phyloP scores from a whole-genome alignment of 2,797 vertebrate genomes.

The Xiphophorus birchmanni region DNA sequence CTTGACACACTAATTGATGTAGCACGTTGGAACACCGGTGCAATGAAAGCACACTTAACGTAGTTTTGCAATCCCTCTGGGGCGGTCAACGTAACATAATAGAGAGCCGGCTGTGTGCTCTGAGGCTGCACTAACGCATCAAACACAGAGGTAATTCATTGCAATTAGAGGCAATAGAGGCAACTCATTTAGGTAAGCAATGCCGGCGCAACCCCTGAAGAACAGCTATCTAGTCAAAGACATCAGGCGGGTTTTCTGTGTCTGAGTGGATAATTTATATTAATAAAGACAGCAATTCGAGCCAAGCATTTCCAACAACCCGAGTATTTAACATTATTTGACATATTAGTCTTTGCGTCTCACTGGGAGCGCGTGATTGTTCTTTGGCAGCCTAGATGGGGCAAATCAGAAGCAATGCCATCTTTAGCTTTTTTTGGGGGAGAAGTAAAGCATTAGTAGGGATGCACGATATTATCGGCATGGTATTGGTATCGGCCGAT shows the following conservation, averaged over 20 bases:
- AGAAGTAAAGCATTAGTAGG: neutral
- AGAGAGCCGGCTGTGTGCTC: constrained; percentile 63
- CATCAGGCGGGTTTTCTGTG: constrained; percentile 52
- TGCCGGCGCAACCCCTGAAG: constrained; percentile 72
- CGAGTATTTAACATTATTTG: neutral
- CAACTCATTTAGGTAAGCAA: constrained; percentile 79
- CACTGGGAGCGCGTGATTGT: neutral
- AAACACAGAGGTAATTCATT: constrained; percentile 79
- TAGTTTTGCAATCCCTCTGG: constrained; percentile 42
- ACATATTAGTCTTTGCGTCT: neutral
- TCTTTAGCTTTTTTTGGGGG: neutral
- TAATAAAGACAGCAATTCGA: constrained; percentile 28
- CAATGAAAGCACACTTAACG: constrained; percentile 43
- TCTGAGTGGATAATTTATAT: constrained; percentile 37
- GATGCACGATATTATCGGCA: no score
- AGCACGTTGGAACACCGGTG: constrained; percentile 21
- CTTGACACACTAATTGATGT: constrained; percentile 21
- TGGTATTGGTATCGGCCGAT: no score
- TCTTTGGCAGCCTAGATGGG: neutral
- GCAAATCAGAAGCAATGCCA: neutral
- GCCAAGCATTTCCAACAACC: neutral
- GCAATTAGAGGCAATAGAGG: constrained; percentile 78
- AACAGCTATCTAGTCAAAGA: constrained; percentile 69
- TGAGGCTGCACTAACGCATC: constrained; percentile 78
- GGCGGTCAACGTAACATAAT: constrained; percentile 61